Evolutionary conservation across 1,140 invertebrate genomes (phyloP).

Genomic region (Drosophila grimshawi): DNA sequence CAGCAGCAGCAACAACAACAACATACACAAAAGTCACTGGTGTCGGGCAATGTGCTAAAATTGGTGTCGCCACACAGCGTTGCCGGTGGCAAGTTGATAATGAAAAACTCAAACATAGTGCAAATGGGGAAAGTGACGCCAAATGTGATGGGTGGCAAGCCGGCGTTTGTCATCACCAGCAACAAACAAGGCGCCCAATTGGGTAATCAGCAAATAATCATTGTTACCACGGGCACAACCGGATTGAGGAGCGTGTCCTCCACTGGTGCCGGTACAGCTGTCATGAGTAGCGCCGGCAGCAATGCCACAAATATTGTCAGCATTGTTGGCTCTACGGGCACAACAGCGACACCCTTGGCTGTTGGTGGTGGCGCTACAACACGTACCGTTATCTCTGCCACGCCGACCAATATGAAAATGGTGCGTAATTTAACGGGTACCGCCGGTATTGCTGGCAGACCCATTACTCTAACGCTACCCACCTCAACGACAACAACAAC

Average conservation of each 20-base stretch:
- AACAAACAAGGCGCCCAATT: slow-evolving; percentile 85
- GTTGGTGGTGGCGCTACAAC: slow-evolving; percentile 64
- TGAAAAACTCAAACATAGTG: slow-evolving; percentile 89
- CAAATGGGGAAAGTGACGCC: slow-evolving; percentile 86
- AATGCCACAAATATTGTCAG: background rate
- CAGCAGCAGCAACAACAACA: slow-evolving; percentile 51
- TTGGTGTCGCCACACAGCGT: slow-evolving; percentile 74
- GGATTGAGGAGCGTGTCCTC: slow-evolving; percentile 84
- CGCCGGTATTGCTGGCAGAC: slow-evolving; percentile 85
- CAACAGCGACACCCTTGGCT: slow-evolving; percentile 55
- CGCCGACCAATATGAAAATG: slow-evolving; percentile 87
- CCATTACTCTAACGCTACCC: slow-evolving; percentile 89
- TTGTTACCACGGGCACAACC: slow-evolving; percentile 88
- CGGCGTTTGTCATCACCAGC: slow-evolving; percentile 83
- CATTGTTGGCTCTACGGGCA: slow-evolving; percentile 84
- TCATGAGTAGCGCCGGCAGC: slow-evolving; percentile 87
- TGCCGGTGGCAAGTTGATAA: slow-evolving; percentile 87
- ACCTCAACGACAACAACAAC: slow-evolving; percentile 63
- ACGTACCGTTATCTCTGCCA: slow-evolving; percentile 80
- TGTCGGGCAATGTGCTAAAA: slow-evolving; percentile 79
- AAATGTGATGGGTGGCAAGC: slow-evolving; percentile 75
- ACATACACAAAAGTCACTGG: slow-evolving; percentile 61
- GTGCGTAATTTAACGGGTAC: slow-evolving; percentile 86
- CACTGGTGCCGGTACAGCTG: slow-evolving; percentile 75
- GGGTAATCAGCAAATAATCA: slow-evolving; percentile 88